These are phyloP conservation scores for Clarias batrachus DNA, from an alignment of 2,113 vertebrate genomes.

Conservation along the genomic window DNA sequence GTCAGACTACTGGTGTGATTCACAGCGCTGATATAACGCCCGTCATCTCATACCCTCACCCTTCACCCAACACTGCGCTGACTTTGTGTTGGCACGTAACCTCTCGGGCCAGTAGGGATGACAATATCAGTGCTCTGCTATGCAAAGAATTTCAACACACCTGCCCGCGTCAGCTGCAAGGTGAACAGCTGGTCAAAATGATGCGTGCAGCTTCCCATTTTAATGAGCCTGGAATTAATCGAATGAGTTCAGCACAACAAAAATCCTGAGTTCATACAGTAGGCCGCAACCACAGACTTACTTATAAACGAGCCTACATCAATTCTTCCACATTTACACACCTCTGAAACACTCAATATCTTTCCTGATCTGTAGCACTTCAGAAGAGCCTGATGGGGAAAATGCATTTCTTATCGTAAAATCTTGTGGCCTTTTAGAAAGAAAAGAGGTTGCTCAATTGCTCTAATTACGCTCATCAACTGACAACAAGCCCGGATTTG, in stretches of 20 bases:
- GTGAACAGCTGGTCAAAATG: neutral
- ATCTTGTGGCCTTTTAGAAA: neutral
- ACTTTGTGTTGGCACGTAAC: no score
- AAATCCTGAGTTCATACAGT: neutral
- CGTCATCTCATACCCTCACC: neutral
- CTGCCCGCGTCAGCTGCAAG: neutral
- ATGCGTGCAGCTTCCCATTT: neutral
- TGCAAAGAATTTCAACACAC: constrained; percentile 16
- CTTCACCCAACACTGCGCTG: neutral
- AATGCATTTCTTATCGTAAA: constrained; percentile 21
- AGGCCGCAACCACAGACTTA: constrained; percentile 5
- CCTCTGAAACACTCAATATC: constrained; percentile 15
- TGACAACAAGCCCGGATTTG: constrained; percentile 31
- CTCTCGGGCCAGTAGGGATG: no score
- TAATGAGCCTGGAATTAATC: neutral
- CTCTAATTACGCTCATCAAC: constrained; percentile 31
- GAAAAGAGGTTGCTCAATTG: neutral
- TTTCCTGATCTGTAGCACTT: neutral
- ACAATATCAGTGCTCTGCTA: neutral
- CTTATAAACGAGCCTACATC: neutral
- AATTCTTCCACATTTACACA: constrained; percentile 26
- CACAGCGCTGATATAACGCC: neutral
- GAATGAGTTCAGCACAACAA: neutral
- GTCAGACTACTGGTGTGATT: neutral
- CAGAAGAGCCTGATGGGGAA: neutral